A percentile compares a stretch with the other conserved stretches of the same genome.
Evolutionary conservation across 2,113 vertebrate genomes (phyloP).

Genomic region (Cynocephalus volans): DNA sequence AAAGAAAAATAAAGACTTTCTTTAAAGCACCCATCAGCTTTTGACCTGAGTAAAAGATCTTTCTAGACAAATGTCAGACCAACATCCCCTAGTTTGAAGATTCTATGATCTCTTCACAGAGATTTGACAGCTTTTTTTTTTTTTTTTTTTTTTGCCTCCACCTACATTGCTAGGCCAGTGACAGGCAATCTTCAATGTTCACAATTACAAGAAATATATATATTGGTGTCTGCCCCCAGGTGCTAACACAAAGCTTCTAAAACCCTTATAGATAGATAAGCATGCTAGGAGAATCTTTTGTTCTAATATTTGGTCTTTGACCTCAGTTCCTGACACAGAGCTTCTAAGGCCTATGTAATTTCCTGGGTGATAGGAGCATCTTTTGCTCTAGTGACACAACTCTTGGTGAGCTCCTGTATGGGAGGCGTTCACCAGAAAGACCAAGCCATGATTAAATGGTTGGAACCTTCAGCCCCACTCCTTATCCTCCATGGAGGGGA

Average conservation of each 20-base stretch:
- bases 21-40: not conserved
- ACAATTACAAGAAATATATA: not conserved
- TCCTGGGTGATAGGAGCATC: not conserved
- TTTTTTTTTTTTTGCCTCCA: slow-evolving; percentile 68
- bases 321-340: not conserved
- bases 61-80: not conserved
- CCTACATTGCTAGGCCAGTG: not conserved
- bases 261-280: not conserved
- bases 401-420: not conserved
- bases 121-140: slow-evolving; percentile 41
- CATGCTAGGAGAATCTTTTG: not conserved
- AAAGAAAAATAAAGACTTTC: not conserved
- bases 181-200: not conserved
- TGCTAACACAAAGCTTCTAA: not conserved
- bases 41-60: not conserved
- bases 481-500: not conserved
- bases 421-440: not conserved
- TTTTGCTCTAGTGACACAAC: not conserved
- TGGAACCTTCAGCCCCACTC: not conserved
- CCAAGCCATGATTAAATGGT: not conserved
- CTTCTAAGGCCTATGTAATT: not conserved
- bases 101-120: slow-evolving; percentile 18
- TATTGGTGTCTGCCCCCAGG: not conserved
- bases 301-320: not conserved
- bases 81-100: not conserved